Base-by-base conservation (phyloP, 1,140 invertebrate genomes). In the Watersipora subatra region DNA sequence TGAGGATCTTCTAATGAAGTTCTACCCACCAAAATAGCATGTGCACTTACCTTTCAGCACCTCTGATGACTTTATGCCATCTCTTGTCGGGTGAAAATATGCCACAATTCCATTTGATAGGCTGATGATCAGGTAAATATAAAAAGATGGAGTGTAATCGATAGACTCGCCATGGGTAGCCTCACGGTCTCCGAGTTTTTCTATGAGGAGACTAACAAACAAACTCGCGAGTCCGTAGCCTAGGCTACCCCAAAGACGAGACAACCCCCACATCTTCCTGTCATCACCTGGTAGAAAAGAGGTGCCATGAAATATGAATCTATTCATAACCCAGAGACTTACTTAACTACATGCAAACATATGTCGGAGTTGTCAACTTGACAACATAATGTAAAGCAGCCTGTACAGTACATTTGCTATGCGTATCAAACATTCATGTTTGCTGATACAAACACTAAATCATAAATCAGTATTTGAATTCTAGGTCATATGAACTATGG, bases 201-300 rank as follows among this genome's bases (percentile, higher is more conserved):
- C 71, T 71, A 76, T 76, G 12, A 74, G 64, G 25, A 74, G 70
- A 1, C 73, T 73, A 1, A 73, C 73, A 1, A 70, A 57, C 25
- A 77, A 46, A 20, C 75, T 73, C 67, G 28, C 20, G 63, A 65
- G 58, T 66, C 73, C 66, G 67, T 73, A 63, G 66, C 61, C 30
- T 65, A 70, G 12, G 65, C 73, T 57, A 62, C 65, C 63, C 70
- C 70, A 67, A 68, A 92, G 81, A 64, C 89, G 84, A 73, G 93
- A 90, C 66, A 86, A 85, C 0, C 91, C 91, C 77, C 90, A 93
- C 19, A 71, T 57, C 58, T 69, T 67, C 0, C 61, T 66, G 28
- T 71, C 66, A 1, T 70, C 68, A 1, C 67, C 71, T 59, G 73
- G 34, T 2, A 71, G 34, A 15, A 66, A 67, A 55, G 69, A 74